Percentiles rank a stretch among this genome's conserved stretches.
Evolutionary conservation across 2,797 vertebrate genomes (phyloP).

Genomic region (Botia kubotai): DNA sequence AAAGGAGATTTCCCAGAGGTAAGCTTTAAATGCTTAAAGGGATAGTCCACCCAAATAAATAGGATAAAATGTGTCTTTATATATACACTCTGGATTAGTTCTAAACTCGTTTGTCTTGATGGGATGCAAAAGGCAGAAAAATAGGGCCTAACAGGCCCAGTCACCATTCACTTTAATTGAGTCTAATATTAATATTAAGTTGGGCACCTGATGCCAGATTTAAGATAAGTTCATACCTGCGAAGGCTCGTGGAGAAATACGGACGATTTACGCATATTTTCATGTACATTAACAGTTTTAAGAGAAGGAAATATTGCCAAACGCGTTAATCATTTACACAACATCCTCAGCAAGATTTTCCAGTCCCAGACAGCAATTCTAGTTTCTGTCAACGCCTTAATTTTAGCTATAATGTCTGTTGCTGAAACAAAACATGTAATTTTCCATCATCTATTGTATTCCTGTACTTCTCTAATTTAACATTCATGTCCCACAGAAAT

Average conservation of each 20-base stretch:
- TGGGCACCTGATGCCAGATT: background rate
- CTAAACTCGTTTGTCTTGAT: background rate
- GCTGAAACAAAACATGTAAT: background rate
- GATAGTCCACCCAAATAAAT: background rate
- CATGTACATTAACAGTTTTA: background rate
- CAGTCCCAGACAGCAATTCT: background rate
- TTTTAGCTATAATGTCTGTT: background rate
- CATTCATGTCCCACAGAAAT: conserved; percentile 77
- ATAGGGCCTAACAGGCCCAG: background rate
- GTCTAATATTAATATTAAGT: no score
- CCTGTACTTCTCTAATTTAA: background rate
- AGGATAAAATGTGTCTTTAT: background rate
- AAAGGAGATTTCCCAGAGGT: conserved; percentile 95
- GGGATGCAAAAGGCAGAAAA: background rate
- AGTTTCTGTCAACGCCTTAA: conserved; percentile 22
- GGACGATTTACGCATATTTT: background rate
- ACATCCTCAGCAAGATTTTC: conserved; percentile 25
- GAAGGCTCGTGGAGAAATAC: background rate
- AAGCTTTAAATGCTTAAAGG: conserved; percentile 65
- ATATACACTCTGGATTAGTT: background rate
- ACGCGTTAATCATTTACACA: conserved; percentile 42
- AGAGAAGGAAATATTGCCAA: conserved; percentile 47
- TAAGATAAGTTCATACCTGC: background rate
- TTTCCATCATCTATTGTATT: background rate
- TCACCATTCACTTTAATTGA: background rate